Evolutionary conservation across 1,140 invertebrate genomes (phyloP), one percentile per base, ranked within the genome.

Genomic region (Sycobia sp.): DNA sequence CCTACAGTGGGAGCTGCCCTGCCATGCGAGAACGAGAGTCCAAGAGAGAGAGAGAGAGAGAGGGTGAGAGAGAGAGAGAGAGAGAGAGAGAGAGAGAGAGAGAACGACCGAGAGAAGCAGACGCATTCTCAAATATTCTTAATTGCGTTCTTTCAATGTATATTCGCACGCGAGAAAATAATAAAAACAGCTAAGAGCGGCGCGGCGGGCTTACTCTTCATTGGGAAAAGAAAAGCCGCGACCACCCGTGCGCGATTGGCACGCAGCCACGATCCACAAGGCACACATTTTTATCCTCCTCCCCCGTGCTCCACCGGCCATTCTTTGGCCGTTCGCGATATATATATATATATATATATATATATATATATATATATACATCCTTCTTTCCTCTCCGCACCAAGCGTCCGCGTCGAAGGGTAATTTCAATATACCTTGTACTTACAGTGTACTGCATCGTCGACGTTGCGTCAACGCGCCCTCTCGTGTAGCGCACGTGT

Each of bases 161-260:
- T 46, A n/a, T 10, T 22, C 29, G 27, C 58, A 53, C 25, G 49
- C 47, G 18, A 60, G 36, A 10, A 38, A 36, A 18, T 2, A 18
- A 39, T 20, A 34, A 39, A 39, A 9, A 63, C 38, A 61, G 60
- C 61, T 22, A n/a, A 64, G 47, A 62, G 57, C 62, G 56, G 67
- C 56, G 32, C 23, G 53, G 29, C 61, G 59, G 20, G 53, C 5
- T 4, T 1, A 20, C 5, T 22, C 18, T 36, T 22, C 1, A 23
- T 34, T 41, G 56, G 32, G 50, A 11, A 67, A 46, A 61, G 51
- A 67, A 56, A 56, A 65, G 27, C 53, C 57, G n/a, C n/a, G 67
- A 68, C 63, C 50, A 62, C 59, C 59, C 50, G 18, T 54, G 38
- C 34, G 32, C 47, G 32, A 59, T 59, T 60, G 58, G 58, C 58